These are phyloP conservation scores for Chromoteleia sp. DNA, from an alignment of 2,888 invertebrate species.

Conservation along the genomic window DNA sequence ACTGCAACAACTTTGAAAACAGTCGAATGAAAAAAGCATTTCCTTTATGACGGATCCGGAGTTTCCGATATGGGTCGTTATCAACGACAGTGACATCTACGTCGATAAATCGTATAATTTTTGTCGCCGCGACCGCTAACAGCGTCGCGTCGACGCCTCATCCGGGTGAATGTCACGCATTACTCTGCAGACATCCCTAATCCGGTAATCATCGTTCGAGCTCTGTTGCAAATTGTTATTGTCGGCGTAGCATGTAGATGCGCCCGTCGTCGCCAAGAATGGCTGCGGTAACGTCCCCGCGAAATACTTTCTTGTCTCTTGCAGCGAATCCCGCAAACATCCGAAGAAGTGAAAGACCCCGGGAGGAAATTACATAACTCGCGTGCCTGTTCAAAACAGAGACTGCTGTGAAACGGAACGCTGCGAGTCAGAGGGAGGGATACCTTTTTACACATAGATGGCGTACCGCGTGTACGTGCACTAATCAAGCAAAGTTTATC, in stretches of 20 bases:
- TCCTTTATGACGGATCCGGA: slow-evolving; percentile 11
- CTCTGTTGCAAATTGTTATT: slow-evolving; percentile 10
- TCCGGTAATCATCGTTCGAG: slow-evolving; percentile 11
- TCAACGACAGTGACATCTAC: slow-evolving; percentile 10
- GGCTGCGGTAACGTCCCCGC: not conserved
- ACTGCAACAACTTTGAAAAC: slow-evolving; percentile 1
- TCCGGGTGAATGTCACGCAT: slow-evolving; percentile 9
- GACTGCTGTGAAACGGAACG: slow-evolving; percentile 20
- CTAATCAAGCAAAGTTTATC: slow-evolving; percentile 72
- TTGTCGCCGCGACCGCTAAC: not conserved
- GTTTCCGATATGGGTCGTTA: slow-evolving; percentile 17
- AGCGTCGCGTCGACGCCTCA: slow-evolving; percentile 4
- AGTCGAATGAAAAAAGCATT: not conserved
- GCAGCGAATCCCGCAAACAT: slow-evolving; percentile 32
- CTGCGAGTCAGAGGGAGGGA: not conserved
- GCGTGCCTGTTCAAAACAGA: slow-evolving; percentile 34
- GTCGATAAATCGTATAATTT: slow-evolving; percentile 25
- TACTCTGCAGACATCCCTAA: slow-evolving; percentile 15
- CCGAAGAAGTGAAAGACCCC: slow-evolving; percentile 36
- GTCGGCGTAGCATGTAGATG: not conserved
- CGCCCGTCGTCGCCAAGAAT: slow-evolving; percentile 3
- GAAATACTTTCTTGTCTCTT: slow-evolving; percentile 28
- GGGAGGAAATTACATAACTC: slow-evolving; percentile 52
- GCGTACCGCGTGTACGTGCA: slow-evolving; percentile 31
- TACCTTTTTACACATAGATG: slow-evolving; percentile 34